These are phyloP conservation scores for Eriocheir sinensis DNA, from an alignment of 1,140 invertebrate species.

Conservation along the genomic window DNA sequence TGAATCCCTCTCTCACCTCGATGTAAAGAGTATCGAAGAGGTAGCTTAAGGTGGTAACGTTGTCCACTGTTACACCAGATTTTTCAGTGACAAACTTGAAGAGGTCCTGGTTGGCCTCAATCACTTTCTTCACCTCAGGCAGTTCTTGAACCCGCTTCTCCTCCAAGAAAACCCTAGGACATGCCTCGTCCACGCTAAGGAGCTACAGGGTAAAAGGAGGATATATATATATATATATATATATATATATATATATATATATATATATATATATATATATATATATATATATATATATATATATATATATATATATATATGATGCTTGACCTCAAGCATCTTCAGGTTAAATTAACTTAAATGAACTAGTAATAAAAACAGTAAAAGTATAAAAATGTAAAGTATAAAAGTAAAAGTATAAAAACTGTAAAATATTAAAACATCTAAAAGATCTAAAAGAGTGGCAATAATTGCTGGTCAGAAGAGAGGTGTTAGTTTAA, in stretches of 20 bases:
- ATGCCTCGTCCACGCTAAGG: slow-evolving; percentile 10
- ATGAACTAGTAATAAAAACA: no score
- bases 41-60: slow-evolving; percentile 39
- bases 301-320: background rate
- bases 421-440: background rate
- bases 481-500: no score
- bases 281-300: background rate
- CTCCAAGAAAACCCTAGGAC: slow-evolving; percentile 48
- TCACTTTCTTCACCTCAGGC: slow-evolving; percentile 56
- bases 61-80: slow-evolving; percentile 29
- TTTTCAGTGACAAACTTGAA: slow-evolving; percentile 55
- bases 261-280: no score
- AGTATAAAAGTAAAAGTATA: background rate
- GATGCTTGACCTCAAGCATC: no score
- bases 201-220: background rate
- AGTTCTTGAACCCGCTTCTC: background rate
- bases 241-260: no score
- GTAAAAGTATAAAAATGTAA: background rate
- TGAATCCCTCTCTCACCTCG: slow-evolving; percentile 56
- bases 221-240: no score
- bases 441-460: no score
- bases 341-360: no score
- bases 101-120: slow-evolving; percentile 39
- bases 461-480: no score
- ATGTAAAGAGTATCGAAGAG: slow-evolving; percentile 63